Evolutionary conservation across 2,113 vertebrate genomes (phyloP), one percentile per base, ranked within the genome.

Genomic region (Xenotilapia flavipinnis): DNA sequence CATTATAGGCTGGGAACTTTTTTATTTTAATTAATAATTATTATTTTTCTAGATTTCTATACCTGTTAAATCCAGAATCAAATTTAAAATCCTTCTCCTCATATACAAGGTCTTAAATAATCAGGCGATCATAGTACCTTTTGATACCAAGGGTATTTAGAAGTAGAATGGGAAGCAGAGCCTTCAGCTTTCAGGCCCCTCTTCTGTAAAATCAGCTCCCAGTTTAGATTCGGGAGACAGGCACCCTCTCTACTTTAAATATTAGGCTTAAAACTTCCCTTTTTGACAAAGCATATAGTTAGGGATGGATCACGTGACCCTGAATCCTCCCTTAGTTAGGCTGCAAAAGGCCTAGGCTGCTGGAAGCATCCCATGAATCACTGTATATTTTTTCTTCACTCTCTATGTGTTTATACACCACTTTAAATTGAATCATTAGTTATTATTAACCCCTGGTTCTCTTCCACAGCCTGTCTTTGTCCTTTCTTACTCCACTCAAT

Each of bases 11-110:
- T 45, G 62, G 19, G 15, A 7, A 75, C 6, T 13, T 28, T 28
- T 23, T 36, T n/a, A 3, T 33, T 10, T 0, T 0, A 33, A 60
- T 79, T 17, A 13, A 65, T 21, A 2, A 65, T 38, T 2, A n/a
- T 36, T 12, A 11, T 65, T 65, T 38, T 65, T 38, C 33, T 65
- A 65, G 60, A 7, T 65, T 65, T 65, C 31, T 13, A 65, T 65
- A n/a, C 60, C 10, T 65, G 31, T 65, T 65, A 38, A 65, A 65
- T 38, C 60, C 60, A n/a, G 33, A 12, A n/a, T 38, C 0, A 38
- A 65, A n/a, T n/a, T 38, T 21, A 13, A 65, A 65, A 65, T 8
- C 33, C 10, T 0, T 65, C 60, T 65, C 60, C 1, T 65, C 33
- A 13, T 65, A 65, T 21, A 65, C 19, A 38, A 65, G 19, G 60